A percentile compares a stretch with the other conserved stretches of the same genome.
phyloP scores from a whole-genome alignment of 1,140 invertebrate species.

The Homarus americanus region DNA sequence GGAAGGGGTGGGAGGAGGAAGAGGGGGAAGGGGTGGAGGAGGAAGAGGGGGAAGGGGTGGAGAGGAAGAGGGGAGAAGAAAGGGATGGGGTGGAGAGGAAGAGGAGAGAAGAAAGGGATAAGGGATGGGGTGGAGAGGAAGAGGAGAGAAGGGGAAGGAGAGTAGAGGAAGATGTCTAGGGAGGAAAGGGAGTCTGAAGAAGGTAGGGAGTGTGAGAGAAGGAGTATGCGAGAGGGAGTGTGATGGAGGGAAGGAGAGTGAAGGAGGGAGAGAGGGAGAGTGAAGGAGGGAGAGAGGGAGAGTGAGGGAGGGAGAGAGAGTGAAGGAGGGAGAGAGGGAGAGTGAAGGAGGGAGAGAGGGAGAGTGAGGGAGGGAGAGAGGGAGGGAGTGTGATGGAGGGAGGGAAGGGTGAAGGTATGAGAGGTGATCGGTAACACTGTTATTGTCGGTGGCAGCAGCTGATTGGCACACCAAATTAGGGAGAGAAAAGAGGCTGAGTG shows the following conservation, averaged over 20 bases:
- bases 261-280: neutral
- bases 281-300: constrained; percentile 7
- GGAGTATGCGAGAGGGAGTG: neutral
- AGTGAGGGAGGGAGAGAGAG: neutral
- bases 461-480: neutral
- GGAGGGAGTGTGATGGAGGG: neutral
- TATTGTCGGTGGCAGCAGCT: neutral
- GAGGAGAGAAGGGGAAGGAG: neutral
- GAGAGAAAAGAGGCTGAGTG: neutral
- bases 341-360: neutral
- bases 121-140: neutral
- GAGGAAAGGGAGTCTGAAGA: neutral
- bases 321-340: neutral
- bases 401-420: neutral
- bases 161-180: neutral
- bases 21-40: neutral
- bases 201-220: neutral
- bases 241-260: neutral
- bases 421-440: neutral
- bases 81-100: neutral
- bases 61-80: neutral
- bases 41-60: neutral
- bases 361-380: neutral
- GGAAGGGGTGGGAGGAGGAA: neutral
- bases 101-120: neutral